phyloP scores from a whole-genome alignment of 2,797 vertebrate species.

The Tamandua tetradactyla region DNA sequence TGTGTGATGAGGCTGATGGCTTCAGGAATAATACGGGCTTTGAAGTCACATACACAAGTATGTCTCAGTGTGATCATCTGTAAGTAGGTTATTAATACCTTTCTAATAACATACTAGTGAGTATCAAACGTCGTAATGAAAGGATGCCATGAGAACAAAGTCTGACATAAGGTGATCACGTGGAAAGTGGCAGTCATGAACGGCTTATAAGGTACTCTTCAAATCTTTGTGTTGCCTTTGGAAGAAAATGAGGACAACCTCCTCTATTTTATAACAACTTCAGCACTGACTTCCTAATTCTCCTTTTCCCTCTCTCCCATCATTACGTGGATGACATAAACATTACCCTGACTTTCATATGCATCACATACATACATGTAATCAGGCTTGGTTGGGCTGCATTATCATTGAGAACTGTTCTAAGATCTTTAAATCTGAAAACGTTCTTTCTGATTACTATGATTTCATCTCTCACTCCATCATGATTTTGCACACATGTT shows the following conservation, averaged over 20 bases:
- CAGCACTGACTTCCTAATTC: neutral
- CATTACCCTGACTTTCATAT: neutral
- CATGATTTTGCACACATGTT: no score
- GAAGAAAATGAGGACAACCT: neutral
- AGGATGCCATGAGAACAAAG: neutral
- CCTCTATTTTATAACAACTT: neutral
- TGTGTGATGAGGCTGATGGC: neutral
- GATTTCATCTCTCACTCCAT: neutral
- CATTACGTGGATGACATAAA: neutral
- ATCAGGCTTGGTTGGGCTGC: neutral
- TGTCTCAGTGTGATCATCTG: neutral
- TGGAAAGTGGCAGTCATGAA: neutral
- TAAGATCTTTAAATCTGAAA: neutral
- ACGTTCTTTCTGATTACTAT: neutral
- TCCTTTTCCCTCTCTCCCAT: neutral
- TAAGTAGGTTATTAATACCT: neutral
- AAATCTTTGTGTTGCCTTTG: neutral
- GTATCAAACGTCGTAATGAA: neutral
- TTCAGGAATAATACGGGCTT: neutral
- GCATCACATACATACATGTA: neutral
- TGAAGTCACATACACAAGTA: neutral
- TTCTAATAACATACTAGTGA: neutral
- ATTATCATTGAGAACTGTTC: neutral
- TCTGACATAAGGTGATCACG: neutral
- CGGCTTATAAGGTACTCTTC: neutral